phyloP scores from a whole-genome alignment of 2,113 vertebrate species.

The Catagonus wagneri region DNA sequence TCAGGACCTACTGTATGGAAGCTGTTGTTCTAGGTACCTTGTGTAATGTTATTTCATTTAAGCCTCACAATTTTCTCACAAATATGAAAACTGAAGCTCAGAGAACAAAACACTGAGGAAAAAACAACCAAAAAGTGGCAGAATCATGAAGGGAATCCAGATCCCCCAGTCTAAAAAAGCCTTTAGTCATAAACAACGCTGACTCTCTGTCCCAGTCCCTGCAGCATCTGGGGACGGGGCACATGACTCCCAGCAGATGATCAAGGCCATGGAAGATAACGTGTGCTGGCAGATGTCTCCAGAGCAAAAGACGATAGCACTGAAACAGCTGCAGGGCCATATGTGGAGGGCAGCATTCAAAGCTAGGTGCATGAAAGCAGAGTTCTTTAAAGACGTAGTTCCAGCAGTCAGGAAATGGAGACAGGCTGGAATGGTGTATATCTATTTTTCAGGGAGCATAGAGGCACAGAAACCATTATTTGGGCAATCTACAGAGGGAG shows the following conservation, averaged over 20 bases:
- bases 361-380: slow-evolving; percentile 94
- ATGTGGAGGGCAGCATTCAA: slow-evolving; percentile 96
- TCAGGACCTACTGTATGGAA: background rate
- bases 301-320: slow-evolving; percentile 95
- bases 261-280: slow-evolving; percentile 93
- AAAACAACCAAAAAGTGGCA: background rate
- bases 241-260: slow-evolving; percentile 91
- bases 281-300: slow-evolving; percentile 98
- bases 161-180: background rate
- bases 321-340: slow-evolving; percentile 98
- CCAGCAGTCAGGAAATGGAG: slow-evolving; percentile 95
- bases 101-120: background rate
- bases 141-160: background rate
- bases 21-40: background rate
- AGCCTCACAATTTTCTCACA: background rate
- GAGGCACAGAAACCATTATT: slow-evolving; percentile 98
- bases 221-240: slow-evolving; percentile 89
- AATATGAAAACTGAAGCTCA: background rate
- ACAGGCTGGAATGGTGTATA: slow-evolving; percentile 92
- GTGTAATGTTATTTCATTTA: background rate
- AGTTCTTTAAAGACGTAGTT: slow-evolving; percentile 96
- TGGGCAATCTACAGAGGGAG: slow-evolving; percentile 94
- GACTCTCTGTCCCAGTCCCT: slow-evolving; percentile 88
- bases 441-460: slow-evolving; percentile 98
- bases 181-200: background rate